Base-by-base conservation (phyloP, 2,797 vertebrate species). In the Micropoecilia bifurca region DNA sequence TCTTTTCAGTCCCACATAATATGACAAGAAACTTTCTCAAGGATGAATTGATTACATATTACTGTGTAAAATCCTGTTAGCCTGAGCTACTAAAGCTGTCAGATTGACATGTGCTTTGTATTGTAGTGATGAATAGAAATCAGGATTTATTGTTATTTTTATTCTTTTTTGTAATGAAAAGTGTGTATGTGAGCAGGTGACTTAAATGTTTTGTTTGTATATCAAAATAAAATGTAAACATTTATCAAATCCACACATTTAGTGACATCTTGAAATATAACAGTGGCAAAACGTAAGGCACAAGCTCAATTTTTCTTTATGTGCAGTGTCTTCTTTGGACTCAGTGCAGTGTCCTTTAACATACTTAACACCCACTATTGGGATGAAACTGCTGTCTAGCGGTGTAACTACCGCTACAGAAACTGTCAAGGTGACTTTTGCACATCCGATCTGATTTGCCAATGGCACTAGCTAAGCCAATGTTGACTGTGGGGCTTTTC, bases 361-460 rank as follows among this genome's bases (percentile, higher is more conserved):
- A 4, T 8, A 69, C 85, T 84, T 88, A 88, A 90, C 86, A 87
- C 90, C 89, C 84, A 84, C 87, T 91, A 89, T 93, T 94, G 93
- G 93, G 94, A 94, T 80, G 84, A 84, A 81, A 91, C 75, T 77
- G 71, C 80, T 66, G 79, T 85, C 91, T 81, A 89, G 90, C 89
- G 90, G 93, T 85, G 88, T 87, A 88, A 85, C 76, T 81, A 69
- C 87, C 80, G 88, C 83, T 90, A 90, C 86, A 87, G 85, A 90
- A 90, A 90, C 90, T 88, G 91, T 93, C 93, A 96, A 96, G 95
- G 94, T 96, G 95, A 95, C 95, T 95, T 94, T 88, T 83, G 89
- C 81, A 91, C 89, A 91, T 91, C 89, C 83, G 79, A 89, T 88
- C 80, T 68, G 71, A 90, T 90, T 89, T 88, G 90, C 91, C 88